Base-by-base conservation (phyloP, 2,797 vertebrate species). In the Mareca penelope region DNA sequence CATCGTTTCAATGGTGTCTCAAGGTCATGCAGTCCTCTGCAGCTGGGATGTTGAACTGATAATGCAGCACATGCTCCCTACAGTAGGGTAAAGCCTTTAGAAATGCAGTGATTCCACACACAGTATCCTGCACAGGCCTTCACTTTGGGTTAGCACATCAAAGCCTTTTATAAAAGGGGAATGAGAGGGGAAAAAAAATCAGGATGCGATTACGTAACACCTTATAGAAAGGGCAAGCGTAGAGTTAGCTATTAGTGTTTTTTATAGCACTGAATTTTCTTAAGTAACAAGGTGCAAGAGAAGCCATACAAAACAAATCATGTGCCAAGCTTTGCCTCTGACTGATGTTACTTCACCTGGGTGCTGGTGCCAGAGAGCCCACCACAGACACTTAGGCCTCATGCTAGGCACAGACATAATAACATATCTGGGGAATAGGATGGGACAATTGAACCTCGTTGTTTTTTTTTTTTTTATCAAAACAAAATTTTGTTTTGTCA, bases 371-470 rank as follows among this genome's bases (percentile, higher is more conserved):
- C 18, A 4, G 33, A 56, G 46, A 68, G 33, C 26, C 31, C 28
- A 7, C 16, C 21, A 4, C 40, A 53, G 37, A 12, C 50, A 50
- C 21, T 39, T 29, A 31, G 29, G 6, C 56, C 53, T 48, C 35
- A 40, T 68, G 22, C 33, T 61, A 42, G 26, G 24, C 37, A 17
- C 0, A 46, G 4, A 33, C 4, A 1, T 7, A 3, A 24, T 9
- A 59, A 71, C 89, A 33, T 12, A 83, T 1, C 23, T 10, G 8
- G 12, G 21, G 10, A 84, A 64, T 3, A 55, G 28, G 39, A 15
- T 0, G 3, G 16, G 42, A 46, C 7, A 11, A 40, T 48, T 6
- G 3, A 56, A 77, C 7, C 2, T 12, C 0, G 2, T 3, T 57
- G 55, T 37, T 42, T 3, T 29, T 81, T 28, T 57, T 57, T 60